These are phyloP conservation scores for Cyrtonyx montezumae DNA, from an alignment of 2,113 vertebrate genomes.

Conservation along the genomic window DNA sequence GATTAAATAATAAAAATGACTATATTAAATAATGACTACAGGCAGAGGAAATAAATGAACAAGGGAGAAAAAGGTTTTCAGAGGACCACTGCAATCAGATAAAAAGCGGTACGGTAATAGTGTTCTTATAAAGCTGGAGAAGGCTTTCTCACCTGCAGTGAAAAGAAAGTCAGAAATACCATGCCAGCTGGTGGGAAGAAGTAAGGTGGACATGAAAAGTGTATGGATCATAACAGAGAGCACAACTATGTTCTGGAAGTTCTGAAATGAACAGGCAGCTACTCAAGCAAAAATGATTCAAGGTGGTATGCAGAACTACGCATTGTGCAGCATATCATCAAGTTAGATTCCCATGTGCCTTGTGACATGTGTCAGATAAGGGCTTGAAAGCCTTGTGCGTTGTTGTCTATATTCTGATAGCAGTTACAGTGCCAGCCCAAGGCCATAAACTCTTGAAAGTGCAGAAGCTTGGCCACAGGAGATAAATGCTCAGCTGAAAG, in stretches of 20 bases:
- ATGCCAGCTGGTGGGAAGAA: background rate
- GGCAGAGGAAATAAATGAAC: background rate
- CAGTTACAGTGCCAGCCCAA: background rate
- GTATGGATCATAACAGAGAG: background rate
- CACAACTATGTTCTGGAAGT: background rate
- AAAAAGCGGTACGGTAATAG: background rate
- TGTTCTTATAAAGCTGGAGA: background rate
- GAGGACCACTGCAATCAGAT: background rate
- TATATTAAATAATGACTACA: background rate
- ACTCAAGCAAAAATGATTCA: background rate
- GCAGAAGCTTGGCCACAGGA: background rate
- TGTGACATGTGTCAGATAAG: background rate
- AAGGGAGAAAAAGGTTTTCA: background rate
- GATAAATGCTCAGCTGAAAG: background rate
- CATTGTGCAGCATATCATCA: background rate
- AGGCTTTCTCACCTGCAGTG: background rate
- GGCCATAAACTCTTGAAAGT: background rate
- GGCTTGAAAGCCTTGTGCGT: background rate
- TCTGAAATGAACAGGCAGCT: background rate
- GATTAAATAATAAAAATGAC: constrained; percentile 52
- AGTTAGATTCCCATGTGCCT: background rate
- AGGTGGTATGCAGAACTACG: background rate
- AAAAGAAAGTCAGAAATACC: background rate
- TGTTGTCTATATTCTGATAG: background rate
- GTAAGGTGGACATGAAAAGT: background rate